Evolutionary conservation across 1,140 invertebrate species (phyloP).

Genomic region (Platorchestia sp.): DNA sequence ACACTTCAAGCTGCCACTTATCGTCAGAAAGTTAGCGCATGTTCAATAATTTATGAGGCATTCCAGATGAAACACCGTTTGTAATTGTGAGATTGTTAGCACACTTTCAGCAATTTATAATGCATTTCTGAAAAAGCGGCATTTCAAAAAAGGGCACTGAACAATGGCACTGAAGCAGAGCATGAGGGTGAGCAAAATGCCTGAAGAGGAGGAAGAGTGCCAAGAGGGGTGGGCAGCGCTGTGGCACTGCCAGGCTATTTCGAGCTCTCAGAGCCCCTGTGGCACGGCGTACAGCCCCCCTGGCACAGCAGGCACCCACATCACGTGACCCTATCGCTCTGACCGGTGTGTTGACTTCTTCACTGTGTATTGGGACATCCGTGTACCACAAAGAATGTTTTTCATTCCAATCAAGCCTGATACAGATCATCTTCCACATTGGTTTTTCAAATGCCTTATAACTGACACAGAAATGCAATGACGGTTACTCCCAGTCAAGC

Average conservation of each 20-base stretch:
- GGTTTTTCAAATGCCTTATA: no score
- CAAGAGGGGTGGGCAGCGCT: background rate
- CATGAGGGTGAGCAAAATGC: background rate
- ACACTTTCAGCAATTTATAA: no score
- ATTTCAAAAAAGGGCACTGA: background rate
- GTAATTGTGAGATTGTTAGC: no score
- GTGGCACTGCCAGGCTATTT: slow-evolving; percentile 34
- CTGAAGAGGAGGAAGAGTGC: background rate
- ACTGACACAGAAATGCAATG: no score
- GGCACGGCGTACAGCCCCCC: background rate
- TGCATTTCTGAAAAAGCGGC: background rate
- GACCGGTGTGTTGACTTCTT: background rate
- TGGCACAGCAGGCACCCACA: background rate
- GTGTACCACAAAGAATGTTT: no score
- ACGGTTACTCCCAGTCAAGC: no score
- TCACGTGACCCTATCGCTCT: background rate
- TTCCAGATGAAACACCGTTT: no score
- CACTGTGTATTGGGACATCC: no score
- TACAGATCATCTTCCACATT: no score
- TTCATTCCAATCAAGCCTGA: no score
- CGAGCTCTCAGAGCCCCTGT: background rate
- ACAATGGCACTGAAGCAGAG: background rate
- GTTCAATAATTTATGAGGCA: background rate
- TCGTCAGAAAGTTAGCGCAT: background rate
- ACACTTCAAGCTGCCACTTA: background rate